These are phyloP conservation scores for Emys orbicularis DNA, from an alignment of 2,797 vertebrate genomes.

Conservation along the genomic window DNA sequence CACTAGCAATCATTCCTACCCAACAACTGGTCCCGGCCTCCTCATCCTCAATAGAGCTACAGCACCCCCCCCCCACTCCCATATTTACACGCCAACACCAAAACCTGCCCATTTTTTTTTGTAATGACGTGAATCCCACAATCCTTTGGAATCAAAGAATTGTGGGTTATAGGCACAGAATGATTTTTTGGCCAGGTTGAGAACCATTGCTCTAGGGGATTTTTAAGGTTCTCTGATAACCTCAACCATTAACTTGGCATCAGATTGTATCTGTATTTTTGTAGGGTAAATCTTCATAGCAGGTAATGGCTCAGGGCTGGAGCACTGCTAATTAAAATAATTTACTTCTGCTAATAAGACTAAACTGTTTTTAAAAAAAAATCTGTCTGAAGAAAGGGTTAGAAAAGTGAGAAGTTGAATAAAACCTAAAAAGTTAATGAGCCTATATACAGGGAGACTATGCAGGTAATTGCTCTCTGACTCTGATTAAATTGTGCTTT, in stretches of 20 bases:
- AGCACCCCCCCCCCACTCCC: not conserved
- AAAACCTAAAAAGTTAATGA: not conserved
- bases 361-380: not conserved
- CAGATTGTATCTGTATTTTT: too few relatives aligned
- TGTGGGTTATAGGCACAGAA: not conserved
- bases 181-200: not conserved
- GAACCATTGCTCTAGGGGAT: not conserved
- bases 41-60: not conserved
- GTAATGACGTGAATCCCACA: not conserved
- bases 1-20: not conserved
- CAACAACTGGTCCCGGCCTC: not conserved
- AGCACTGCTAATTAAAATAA: not conserved
- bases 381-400: not conserved
- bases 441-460: accelerated
- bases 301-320: not conserved
- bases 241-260: not conserved
- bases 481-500: accelerated
- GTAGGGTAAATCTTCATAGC: not conserved
- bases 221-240: not conserved
- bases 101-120: not conserved
- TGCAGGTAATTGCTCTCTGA: not conserved
- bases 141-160: accelerated
- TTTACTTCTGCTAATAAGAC: not conserved
- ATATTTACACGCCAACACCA: not conserved
- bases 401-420: not conserved